Evolutionary conservation across 92 coral and sea anemone species (phyloP).

Genomic region (Montipora capitata): DNA sequence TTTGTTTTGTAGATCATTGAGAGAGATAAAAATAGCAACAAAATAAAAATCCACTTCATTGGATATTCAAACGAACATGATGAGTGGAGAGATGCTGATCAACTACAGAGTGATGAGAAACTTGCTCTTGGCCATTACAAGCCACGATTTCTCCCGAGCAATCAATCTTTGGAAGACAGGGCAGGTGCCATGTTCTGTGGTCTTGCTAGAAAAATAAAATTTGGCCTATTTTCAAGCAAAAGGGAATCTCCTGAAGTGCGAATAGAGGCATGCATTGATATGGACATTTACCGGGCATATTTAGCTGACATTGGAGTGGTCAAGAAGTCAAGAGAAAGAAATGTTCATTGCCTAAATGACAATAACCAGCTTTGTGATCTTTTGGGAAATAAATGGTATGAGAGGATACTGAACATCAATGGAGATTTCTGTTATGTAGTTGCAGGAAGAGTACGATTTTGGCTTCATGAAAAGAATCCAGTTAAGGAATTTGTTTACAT

Average conservation of each 20-base stretch:
- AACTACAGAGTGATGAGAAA: neutral
- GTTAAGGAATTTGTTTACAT: conserved; percentile 48
- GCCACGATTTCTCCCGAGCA: conserved; percentile 45
- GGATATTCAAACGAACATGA: conserved; percentile 46
- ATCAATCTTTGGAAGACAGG: conserved; percentile 36
- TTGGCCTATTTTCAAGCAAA: no score
- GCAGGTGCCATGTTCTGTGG: conserved; percentile 7
- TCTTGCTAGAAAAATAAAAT: conserved; percentile 21
- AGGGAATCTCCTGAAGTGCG: no score
- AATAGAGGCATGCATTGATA: no score
- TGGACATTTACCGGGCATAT: conserved; percentile 44
- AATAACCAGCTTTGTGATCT: conserved; percentile 13
- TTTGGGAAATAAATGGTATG: no score
- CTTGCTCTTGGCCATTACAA: conserved; percentile 24
- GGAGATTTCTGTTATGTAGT: conserved; percentile 62
- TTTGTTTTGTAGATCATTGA: conserved; percentile 45
- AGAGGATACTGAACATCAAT: neutral
- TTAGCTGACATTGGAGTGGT: conserved; percentile 26
- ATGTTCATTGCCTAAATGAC: conserved; percentile 46
- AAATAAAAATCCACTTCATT: conserved; percentile 38
- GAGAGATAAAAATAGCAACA: conserved; percentile 17
- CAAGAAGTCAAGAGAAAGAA: conserved; percentile 27
- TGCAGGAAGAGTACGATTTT: conserved; percentile 57
- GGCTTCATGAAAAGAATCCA: conserved; percentile 27
- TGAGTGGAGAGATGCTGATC: conserved; percentile 51